Base-by-base conservation (phyloP, 2,797 vertebrate species). In the Rhinophrynus dorsalis region DNA sequence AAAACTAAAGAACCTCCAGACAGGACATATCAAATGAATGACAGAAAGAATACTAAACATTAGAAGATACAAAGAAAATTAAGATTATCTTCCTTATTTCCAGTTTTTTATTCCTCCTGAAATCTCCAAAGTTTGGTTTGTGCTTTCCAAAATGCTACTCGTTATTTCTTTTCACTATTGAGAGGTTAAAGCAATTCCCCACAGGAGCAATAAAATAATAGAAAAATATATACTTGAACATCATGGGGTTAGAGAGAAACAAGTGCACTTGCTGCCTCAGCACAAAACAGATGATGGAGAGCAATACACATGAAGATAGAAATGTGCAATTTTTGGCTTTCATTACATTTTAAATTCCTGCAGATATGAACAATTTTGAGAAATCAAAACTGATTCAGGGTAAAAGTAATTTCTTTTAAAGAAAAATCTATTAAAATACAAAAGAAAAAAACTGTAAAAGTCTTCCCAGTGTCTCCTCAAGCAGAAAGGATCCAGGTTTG, bases 371-470 rank as follows among this genome's bases (percentile, higher is more conserved):
- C 37, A 52, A 24, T 29, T 42, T 51, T 42, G 18, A 27, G 67
- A 69, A 61, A 33, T 52, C 6, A 61, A 52, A 69, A 54, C 47
- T 44, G 6, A 24, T 54, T 45, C 13, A n/a, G 67, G 67, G 27
- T 29, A 29, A 26, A 27, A 18, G 37, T 48, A 45, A 68, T 12
- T 26, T 7, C 5, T 35, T 55, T 35, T 37, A 23, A 45, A 44
- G 5, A 38, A 13, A 50, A 60, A 15, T 5, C 6, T 13, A 17
- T 23, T 24, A 57, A 57, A 56, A 27, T 42, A 56, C 21, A 35
- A 24, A 35, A 40, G 35, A 27, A 26, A 11, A 35, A 44, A 54
- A 26, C 5, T 18, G n/a, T 27, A 30, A 29, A 57, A 63, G 11
- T 18, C 10, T 33, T 54, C 38, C 15, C 44, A 23, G 12, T 21